Evolutionary conservation across 2,888 invertebrate species (phyloP).

Genomic region (Drosophila diplacantha): DNA sequence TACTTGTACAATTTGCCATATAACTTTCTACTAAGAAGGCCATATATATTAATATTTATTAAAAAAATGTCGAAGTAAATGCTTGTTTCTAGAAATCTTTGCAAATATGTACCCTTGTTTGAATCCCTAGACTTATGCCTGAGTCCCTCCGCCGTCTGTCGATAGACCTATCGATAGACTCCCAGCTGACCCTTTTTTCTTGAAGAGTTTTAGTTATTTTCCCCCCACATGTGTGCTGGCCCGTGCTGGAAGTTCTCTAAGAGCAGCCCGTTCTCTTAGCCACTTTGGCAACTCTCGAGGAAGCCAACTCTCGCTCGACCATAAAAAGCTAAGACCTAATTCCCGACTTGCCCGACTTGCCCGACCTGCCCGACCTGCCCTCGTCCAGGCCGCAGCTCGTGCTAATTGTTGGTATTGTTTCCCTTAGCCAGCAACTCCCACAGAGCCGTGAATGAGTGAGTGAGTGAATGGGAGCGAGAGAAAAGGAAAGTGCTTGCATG

Average conservation of each 20-base stretch:
- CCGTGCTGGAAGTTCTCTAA: constrained; percentile 7
- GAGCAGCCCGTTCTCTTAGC: constrained; percentile 14
- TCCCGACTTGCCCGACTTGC: constrained; percentile 12
- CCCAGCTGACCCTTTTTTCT: constrained; percentile 16
- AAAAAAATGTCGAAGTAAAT: neutral
- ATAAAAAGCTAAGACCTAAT: constrained; percentile 40
- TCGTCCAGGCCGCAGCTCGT: constrained; percentile 25
- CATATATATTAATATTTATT: neutral
- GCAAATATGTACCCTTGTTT: too few species aligned
- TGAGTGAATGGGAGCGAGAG: constrained; percentile 27
- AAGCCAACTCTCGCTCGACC: constrained; percentile 20
- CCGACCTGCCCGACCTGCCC: constrained; percentile 16
- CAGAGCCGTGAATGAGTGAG: constrained; percentile 17
- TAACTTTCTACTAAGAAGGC: too few species aligned
- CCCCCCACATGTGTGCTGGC: neutral
- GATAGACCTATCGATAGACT: constrained; percentile 21
- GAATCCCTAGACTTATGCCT: too few species aligned
- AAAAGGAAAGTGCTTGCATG: constrained; percentile 63
- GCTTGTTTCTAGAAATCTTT: neutral
- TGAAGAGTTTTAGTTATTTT: constrained; percentile 7
- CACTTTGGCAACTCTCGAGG: constrained; percentile 17
- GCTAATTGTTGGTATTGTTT: constrained; percentile 41
- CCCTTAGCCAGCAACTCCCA: constrained; percentile 28
- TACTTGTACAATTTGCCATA: neutral
- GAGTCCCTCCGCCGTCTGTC: neutral